phyloP scores from a whole-genome alignment of 2,888 invertebrate species.

The Ormyrus labotus region DNA sequence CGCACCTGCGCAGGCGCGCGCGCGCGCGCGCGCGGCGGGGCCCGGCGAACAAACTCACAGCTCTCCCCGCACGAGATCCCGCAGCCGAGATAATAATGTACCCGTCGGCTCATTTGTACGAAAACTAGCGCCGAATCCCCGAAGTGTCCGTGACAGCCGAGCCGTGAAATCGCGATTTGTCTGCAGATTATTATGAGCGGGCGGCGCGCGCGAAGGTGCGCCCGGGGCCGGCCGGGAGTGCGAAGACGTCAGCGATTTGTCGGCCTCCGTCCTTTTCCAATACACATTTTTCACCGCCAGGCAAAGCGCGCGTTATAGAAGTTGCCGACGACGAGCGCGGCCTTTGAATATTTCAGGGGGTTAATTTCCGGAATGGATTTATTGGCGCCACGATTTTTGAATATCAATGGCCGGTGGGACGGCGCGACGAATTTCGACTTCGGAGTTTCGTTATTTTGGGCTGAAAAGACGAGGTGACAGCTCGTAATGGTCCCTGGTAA shows the following conservation, averaged over 20 bases:
- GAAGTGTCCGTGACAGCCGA: conserved; percentile 59
- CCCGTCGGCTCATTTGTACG: neutral
- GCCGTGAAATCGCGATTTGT: conserved; percentile 72
- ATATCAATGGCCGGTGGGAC: neutral
- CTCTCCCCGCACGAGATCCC: too few relatives aligned
- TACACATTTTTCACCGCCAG: neutral
- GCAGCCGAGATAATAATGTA: too few relatives aligned
- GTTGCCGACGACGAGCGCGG: neutral
- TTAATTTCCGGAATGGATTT: neutral
- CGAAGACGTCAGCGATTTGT: conserved; percentile 1
- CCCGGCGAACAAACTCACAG: neutral
- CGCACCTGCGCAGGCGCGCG: too few relatives aligned
- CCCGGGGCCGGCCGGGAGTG: neutral
- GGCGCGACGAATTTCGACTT: too few relatives aligned
- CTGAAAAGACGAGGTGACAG: too few relatives aligned
- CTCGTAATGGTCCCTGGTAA: too few relatives aligned
- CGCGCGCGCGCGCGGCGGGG: too few relatives aligned
- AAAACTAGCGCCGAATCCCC: conserved; percentile 6
- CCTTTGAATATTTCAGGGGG: too few relatives aligned
- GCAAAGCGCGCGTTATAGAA: neutral
- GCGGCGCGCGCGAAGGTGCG: conserved; percentile 6
- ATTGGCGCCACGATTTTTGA: neutral
- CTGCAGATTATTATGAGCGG: conserved; percentile 67
- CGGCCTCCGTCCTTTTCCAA: neutral
- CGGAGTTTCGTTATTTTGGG: too few relatives aligned